phyloP scores from a whole-genome alignment of 2,888 invertebrate genomes.

The Leptopilina syphax region DNA sequence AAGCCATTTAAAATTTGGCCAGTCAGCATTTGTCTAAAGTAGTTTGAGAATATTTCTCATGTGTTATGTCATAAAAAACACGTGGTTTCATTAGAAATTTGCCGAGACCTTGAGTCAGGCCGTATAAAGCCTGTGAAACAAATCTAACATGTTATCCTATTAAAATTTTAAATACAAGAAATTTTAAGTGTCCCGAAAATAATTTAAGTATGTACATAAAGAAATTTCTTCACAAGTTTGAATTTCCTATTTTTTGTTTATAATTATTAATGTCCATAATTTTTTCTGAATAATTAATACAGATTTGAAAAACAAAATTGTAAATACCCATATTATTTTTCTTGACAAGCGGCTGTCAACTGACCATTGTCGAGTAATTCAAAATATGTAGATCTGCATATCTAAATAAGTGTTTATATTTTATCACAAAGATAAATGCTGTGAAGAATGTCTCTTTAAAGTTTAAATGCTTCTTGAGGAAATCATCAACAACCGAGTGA shows the following conservation, averaged over 20 bases:
- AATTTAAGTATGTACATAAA: neutral
- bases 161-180: neutral
- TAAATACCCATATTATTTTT: too few relatives aligned
- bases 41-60: slow-evolving; percentile 36
- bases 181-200: neutral
- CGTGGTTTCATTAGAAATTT: slow-evolving; percentile 36
- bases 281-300: too few relatives aligned
- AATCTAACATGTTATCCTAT: slow-evolving; percentile 1
- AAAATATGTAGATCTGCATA: too few relatives aligned
- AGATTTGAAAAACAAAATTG: too few relatives aligned
- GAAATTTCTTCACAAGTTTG: too few relatives aligned
- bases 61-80: slow-evolving; percentile 34
- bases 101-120: neutral
- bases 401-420: too few relatives aligned
- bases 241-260: too few relatives aligned
- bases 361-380: too few relatives aligned
- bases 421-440: neutral
- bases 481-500: slow-evolving; percentile 19
- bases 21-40: slow-evolving; percentile 35
- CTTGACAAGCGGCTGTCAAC: too few relatives aligned
- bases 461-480: slow-evolving; percentile 31
- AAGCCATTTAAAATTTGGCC: slow-evolving; percentile 49
- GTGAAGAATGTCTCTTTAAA: slow-evolving; percentile 27
- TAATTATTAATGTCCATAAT: too few relatives aligned
- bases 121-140: neutral